Percentiles rank a stretch among this genome's conserved stretches.
These are phyloP conservation scores for Tholera decimalis DNA, from an alignment of 2,888 invertebrate species.

Conservation along the genomic window DNA sequence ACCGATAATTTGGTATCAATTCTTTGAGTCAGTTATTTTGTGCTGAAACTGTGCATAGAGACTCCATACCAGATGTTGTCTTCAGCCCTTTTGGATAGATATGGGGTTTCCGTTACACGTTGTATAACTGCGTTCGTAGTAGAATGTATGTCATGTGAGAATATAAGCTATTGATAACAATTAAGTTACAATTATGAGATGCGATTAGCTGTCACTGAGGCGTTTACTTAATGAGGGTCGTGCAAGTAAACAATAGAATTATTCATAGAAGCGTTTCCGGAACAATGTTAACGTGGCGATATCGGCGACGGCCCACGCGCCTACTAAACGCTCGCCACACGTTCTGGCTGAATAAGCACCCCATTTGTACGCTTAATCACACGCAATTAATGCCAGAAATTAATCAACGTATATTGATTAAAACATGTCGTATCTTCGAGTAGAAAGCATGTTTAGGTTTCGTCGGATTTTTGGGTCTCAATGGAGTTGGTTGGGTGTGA, in stretches of 20 bases:
- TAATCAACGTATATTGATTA: constrained; percentile 51
- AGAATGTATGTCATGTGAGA: neutral
- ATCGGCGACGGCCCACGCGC: constrained; percentile 16
- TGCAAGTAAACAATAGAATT: constrained; percentile 59
- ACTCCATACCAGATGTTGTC: too few species aligned
- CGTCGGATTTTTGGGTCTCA: constrained; percentile 52
- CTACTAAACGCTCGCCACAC: constrained; percentile 39
- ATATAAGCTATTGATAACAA: constrained; percentile 26
- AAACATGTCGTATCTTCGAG: constrained; percentile 27
- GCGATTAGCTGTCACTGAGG: constrained; percentile 46
- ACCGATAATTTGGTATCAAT: too few species aligned
- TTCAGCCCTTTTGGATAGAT: too few species aligned
- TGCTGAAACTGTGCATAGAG: too few species aligned
- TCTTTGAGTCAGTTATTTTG: too few species aligned
- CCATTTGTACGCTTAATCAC: constrained; percentile 48
- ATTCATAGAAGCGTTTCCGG: constrained; percentile 50
- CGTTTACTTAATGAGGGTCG: constrained; percentile 53
- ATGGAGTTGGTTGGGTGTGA: constrained; percentile 50
- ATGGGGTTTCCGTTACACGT: too few species aligned
- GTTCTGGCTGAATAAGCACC: constrained; percentile 40
- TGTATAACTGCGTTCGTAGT: neutral
- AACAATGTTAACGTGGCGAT: constrained; percentile 47
- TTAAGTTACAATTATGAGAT: constrained; percentile 33
- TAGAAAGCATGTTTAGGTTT: constrained; percentile 43
- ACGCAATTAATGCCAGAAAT: constrained; percentile 50